Conservation (phyloP, 1,140 invertebrate species). For the Drosophila serrata region DNA sequence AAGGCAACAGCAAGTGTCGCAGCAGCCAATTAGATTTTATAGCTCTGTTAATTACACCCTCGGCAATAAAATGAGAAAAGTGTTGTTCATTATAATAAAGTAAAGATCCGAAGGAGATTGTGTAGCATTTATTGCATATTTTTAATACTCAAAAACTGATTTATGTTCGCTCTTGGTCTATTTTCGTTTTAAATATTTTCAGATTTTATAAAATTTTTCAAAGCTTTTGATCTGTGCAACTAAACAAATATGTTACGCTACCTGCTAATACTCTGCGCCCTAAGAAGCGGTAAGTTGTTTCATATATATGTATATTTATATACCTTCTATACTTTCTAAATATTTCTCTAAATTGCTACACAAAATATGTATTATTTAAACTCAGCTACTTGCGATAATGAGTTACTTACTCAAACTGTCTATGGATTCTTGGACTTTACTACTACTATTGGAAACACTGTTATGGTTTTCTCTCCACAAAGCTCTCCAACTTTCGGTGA, state of each 20-base stretch:
- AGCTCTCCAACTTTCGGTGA: conserved; percentile 77
- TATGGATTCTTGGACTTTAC: conserved; percentile 96
- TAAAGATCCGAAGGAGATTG: background rate
- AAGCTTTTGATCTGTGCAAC: conserved; percentile 34
- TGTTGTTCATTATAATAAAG: background rate
- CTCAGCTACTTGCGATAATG: conserved; percentile 47
- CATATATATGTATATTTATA: background rate
- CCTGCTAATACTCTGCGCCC: conserved; percentile 42
- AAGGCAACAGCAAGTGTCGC: conserved; percentile 23
- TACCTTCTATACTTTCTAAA: background rate
- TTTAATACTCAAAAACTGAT: background rate
- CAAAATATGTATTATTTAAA: background rate
- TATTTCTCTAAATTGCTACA: background rate
- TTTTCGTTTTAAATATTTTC: background rate
- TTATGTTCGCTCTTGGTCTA: background rate
- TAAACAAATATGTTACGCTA: conserved; percentile 47
- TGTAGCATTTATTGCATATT: background rate
- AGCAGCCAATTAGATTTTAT: conserved; percentile 27
- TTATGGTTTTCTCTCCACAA: conserved; percentile 93
- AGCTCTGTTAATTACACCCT: conserved; percentile 15
- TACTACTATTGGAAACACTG: conserved; percentile 95
- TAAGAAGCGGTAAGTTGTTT: conserved; percentile 44
- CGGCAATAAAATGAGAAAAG: conserved; percentile 13
- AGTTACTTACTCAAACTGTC: conserved; percentile 80
- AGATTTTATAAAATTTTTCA: conserved; percentile 36